Evolutionary conservation across 2,888 invertebrate genomes (phyloP).

Genomic region (Nomada fucata): DNA sequence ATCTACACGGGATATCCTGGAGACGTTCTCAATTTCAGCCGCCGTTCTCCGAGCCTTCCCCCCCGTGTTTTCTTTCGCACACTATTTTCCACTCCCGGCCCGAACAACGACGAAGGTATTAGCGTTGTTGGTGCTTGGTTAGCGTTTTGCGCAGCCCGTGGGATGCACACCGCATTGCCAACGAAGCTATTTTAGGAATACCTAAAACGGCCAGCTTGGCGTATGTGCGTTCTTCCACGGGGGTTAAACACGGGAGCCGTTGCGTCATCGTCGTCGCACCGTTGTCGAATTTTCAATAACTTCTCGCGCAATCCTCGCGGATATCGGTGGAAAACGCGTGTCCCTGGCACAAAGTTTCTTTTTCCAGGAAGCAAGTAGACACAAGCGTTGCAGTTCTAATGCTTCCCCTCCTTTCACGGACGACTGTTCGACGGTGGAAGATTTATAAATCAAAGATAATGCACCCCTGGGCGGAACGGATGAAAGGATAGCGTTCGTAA

Average conservation of each 20-base stretch:
- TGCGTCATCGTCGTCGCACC: constrained; percentile 43
- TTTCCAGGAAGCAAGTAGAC: constrained; percentile 6
- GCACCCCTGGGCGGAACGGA: not conserved
- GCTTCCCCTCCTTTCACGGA: not conserved
- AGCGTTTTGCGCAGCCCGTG: constrained; percentile 37
- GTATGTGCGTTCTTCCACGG: constrained; percentile 55
- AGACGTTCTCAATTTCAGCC: constrained; percentile 71
- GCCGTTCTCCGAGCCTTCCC: constrained; percentile 26
- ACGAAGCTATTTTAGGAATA: constrained; percentile 73
- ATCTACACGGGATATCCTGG: constrained; percentile 64
- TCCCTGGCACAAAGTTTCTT: not conserved
- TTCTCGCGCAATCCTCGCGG: constrained; percentile 41
- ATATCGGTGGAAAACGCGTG: constrained; percentile 53
- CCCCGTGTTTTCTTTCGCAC: constrained; percentile 20
- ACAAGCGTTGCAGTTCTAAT: constrained; percentile 25
- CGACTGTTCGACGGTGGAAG: not conserved
- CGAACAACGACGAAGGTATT: constrained; percentile 47
- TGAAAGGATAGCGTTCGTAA: constrained; percentile 4
- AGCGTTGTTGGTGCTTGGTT: constrained; percentile 52
- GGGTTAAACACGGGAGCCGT: constrained; percentile 61
- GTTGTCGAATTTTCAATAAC: constrained; percentile 72
- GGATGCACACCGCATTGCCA: constrained; percentile 72
- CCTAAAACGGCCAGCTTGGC: constrained; percentile 61
- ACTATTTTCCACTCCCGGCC: constrained; percentile 27
- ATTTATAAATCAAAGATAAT: constrained; percentile 12